phyloP scores from a whole-genome alignment of 2,797 vertebrate genomes.

The Pipistrellus kuhlii region DNA sequence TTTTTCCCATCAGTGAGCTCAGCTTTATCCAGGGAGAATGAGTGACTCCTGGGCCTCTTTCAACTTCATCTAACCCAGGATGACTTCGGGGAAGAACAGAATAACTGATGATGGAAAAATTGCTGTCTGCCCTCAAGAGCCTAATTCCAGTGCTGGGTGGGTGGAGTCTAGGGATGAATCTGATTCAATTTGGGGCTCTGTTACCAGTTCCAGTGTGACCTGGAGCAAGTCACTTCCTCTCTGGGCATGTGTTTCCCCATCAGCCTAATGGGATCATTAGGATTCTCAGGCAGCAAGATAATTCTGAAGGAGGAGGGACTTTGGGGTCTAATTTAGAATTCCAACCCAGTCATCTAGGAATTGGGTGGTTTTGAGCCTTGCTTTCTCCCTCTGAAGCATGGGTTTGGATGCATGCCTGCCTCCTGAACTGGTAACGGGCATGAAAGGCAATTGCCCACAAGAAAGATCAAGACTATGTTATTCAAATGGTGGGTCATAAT shows the following conservation, averaged over 20 bases:
- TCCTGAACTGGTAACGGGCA: neutral
- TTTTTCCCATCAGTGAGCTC: conserved; percentile 16
- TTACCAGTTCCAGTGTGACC: neutral
- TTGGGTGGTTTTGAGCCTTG: neutral
- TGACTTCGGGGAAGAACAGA: neutral
- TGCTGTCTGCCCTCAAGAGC: neutral
- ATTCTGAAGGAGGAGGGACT: neutral
- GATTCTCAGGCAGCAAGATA: neutral
- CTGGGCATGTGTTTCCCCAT: neutral
- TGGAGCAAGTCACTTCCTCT: neutral
- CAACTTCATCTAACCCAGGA: neutral
- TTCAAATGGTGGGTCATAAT: neutral
- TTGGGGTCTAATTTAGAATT: neutral
- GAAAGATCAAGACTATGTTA: neutral
- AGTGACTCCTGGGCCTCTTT: neutral
- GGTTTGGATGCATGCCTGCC: neutral
- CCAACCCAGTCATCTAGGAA: neutral
- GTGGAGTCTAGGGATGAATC: neutral
- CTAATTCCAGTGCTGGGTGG: neutral
- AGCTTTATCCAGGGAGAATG: neutral
- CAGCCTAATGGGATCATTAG: neutral
- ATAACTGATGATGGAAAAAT: neutral
- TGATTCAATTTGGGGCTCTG: neutral
- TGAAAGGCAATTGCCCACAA: fast-evolving
- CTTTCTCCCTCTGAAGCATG: neutral